Evolutionary conservation across 2,113 vertebrate species (phyloP).

Genomic region (Lasiurus cinereus): DNA sequence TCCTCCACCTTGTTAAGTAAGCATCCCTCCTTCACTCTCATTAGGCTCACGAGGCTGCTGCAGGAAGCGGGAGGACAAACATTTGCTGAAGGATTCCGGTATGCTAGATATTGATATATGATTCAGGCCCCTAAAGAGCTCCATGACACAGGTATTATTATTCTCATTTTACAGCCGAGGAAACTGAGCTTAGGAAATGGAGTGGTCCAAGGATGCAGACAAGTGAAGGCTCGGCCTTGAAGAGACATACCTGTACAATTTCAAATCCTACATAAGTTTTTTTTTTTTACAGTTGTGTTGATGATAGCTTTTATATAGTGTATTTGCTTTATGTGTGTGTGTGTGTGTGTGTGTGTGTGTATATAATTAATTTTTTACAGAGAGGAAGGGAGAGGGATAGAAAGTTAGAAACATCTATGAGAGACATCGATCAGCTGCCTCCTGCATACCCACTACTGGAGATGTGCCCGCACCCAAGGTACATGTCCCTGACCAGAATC

Average conservation of each 20-base stretch:
- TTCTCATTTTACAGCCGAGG: conserved; percentile 22
- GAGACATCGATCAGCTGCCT: too few species aligned
- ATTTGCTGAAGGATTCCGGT: conserved; percentile 38
- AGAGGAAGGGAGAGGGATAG: too few species aligned
- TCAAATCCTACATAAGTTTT: neutral
- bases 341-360: too few species aligned
- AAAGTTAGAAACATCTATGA: too few species aligned
- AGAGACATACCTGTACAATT: neutral
- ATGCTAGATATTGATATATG: neutral
- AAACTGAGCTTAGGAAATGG: neutral
- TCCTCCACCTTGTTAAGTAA: conserved; percentile 48
- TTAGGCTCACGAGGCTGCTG: neutral
- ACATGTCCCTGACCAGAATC: too few species aligned
- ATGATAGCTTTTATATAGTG: neutral
- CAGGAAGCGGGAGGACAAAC: conserved; percentile 8
- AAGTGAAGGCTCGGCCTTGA: neutral
- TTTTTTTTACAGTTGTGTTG: neutral
- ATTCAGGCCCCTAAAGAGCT: neutral
- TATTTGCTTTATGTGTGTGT: neutral
- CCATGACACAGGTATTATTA: neutral
- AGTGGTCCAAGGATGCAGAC: neutral
- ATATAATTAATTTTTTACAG: too few species aligned
- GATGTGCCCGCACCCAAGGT: too few species aligned
- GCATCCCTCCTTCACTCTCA: conserved; percentile 1
- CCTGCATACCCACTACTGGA: too few species aligned